Evolutionary conservation across 2,113 vertebrate genomes (phyloP), one percentile per base, ranked within the genome.

Genomic region (Lophochroa leadbeateri): DNA sequence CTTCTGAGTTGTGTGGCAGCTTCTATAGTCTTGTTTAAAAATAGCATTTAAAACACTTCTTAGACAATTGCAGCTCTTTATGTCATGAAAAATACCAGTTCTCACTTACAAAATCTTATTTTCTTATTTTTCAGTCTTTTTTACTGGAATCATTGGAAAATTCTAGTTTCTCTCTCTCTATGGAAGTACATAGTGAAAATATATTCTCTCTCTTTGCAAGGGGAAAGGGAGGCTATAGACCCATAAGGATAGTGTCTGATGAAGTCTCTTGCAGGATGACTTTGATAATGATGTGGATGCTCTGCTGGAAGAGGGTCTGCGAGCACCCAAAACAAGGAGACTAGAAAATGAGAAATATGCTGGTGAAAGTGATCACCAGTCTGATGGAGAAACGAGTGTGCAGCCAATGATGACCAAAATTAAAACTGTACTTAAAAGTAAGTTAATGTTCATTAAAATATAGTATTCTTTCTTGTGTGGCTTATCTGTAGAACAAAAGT

Each of bases 351-450:
- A 99, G 94, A 99, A 99, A 97, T 98, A 98, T 0, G 98, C 93
- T 9, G 99, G 98, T 80, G 99, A 99, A 63, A 99, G 99, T 44
- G 99, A 99, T 97, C 99, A 99, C 95, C 98, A 98, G 33, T 99
- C 99, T 28, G 99, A 99, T 50, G 99, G 98, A 80, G 99, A 99
- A 97, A 98, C 98, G 23, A 98, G 98, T 2, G 99, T 99, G 86
- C 99, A 99, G 97, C 99, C 99, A 43, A 99, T 99, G 99, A 99
- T 99, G 98, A 99, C 99, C 98, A 99, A 99, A 99, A 99, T 99
- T 96, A 99, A 99, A 98, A 99, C 99, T 57, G 99, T 99, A 55
- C 98, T 99, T 95, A 99, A 99, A 98, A 99, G 99, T 99, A 98
- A 99, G 99, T 98, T 70, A 4, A 47, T 31, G 23, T 57, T 82